Percentiles rank a stretch among this genome's conserved stretches.
These are phyloP conservation scores for Neoscelio sp. DNA, from an alignment of 2,888 invertebrate genomes.

Conservation along the genomic window DNA sequence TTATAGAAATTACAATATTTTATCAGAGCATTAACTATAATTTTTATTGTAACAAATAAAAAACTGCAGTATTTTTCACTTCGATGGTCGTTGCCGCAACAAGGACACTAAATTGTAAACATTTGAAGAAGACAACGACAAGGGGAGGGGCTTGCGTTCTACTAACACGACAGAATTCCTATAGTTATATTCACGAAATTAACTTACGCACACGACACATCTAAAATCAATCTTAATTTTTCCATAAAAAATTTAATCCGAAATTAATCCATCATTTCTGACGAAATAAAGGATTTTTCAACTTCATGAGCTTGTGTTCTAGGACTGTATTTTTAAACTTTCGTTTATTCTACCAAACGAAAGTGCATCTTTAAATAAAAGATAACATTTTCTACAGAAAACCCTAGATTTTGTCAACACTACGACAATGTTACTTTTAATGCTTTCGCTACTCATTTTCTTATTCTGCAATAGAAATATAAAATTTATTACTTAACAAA, in stretches of 20 bases:
- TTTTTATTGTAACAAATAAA: no score
- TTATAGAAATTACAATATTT: no score
- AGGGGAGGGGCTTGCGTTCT: conserved; percentile 28
- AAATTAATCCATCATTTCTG: no score
- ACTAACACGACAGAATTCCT: conserved; percentile 1
- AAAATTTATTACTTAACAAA: no score
- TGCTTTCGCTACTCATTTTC: conserved; percentile 25
- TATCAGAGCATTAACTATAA: no score
- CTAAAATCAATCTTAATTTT: no score
- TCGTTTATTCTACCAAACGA: background rate
- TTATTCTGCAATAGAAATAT: background rate
- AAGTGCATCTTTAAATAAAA: conserved; percentile 22
- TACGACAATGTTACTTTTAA: conserved; percentile 18
- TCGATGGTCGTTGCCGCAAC: conserved; percentile 1
- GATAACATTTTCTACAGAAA: conserved; percentile 14
- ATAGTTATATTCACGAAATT: no score
- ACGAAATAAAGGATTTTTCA: no score
- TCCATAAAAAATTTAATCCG: no score
- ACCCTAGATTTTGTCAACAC: conserved; percentile 19
- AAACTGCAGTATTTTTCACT: no score
- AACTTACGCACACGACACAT: no score
- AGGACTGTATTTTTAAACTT: conserved; percentile 3
- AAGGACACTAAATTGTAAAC: conserved; percentile 29
- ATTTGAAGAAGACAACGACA: conserved; percentile 16
- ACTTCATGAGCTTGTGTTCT: no score